phyloP scores from a whole-genome alignment of 1,140 invertebrate genomes.

The Sesamia nonagrioides region DNA sequence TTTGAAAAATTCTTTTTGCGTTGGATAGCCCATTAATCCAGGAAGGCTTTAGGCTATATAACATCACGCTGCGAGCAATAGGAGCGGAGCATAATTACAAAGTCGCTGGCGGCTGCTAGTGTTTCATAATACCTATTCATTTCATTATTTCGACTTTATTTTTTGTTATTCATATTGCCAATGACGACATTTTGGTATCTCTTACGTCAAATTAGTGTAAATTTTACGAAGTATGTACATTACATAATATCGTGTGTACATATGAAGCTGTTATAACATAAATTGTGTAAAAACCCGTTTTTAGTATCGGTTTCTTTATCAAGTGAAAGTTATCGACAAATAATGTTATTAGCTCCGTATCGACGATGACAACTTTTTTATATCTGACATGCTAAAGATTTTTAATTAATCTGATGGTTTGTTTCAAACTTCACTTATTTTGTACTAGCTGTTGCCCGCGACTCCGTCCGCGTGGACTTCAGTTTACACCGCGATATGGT shows the following conservation, averaged over 20 bases:
- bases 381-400: neutral
- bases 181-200: neutral
- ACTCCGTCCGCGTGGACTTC: too few relatives aligned
- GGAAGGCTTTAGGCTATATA: too few relatives aligned
- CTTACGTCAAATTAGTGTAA: neutral
- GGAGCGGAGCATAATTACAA: too few relatives aligned
- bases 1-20: too few relatives aligned
- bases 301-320: neutral
- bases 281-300: conserved; percentile 21
- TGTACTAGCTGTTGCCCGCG: too few relatives aligned
- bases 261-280: conserved; percentile 10
- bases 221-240: neutral
- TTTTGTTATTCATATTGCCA: neutral
- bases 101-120: too few relatives aligned
- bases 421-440: neutral
- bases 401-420: neutral
- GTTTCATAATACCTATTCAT: neutral
- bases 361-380: neutral
- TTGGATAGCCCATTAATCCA: too few relatives aligned
- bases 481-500: too few relatives aligned
- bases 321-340: conserved; percentile 29
- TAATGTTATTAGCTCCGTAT: conserved; percentile 11
- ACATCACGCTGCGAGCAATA: too few relatives aligned
- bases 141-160: neutral
- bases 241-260: neutral